A percentile compares a stretch with the other conserved stretches of the same genome.
phyloP scores from a whole-genome alignment of 1,140 invertebrate genomes.

The Anoplophora glabripennis region DNA sequence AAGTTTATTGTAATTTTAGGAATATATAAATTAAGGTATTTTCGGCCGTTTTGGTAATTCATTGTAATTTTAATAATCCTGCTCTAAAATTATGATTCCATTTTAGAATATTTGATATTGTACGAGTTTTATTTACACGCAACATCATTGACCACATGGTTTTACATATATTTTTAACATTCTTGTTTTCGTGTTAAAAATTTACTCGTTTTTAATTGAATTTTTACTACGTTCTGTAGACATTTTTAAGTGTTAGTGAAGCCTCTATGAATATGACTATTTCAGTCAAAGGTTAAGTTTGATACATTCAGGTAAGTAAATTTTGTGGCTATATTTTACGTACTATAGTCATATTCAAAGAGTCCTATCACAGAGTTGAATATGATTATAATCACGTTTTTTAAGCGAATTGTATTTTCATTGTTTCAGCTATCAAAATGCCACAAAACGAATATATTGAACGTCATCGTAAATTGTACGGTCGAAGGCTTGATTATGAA shows the following conservation, averaged over 20 bases:
- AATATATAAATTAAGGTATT: no score
- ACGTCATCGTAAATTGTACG: constrained; percentile 92
- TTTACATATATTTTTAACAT: no score
- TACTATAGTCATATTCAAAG: constrained; percentile 45
- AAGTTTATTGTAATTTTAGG: constrained; percentile 23
- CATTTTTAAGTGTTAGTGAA: constrained; percentile 8
- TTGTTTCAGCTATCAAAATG: constrained; percentile 61
- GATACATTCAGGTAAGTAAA: constrained; percentile 36
- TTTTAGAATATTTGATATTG: no score
- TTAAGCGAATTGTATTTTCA: constrained; percentile 19
- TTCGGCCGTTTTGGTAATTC: no score
- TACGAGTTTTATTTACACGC: no score
- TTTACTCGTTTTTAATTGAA: no score
- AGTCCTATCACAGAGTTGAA: constrained; percentile 34
- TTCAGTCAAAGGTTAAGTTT: constrained; percentile 18
- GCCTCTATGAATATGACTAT: constrained; percentile 43
- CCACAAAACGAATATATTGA: constrained; percentile 99
- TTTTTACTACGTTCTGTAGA: no score
- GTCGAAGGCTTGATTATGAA: constrained; percentile 95
- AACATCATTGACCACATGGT: no score
- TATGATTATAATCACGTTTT: constrained; percentile 30
- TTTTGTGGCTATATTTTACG: constrained; percentile 7
- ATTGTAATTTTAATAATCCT: no score
- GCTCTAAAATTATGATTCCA: no score
- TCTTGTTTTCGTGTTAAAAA: no score